A percentile compares a stretch with the other conserved stretches of the same genome.
These are phyloP conservation scores for Hippocampus zosterae DNA, from an alignment of 2,113 vertebrate species.

Conservation along the genomic window DNA sequence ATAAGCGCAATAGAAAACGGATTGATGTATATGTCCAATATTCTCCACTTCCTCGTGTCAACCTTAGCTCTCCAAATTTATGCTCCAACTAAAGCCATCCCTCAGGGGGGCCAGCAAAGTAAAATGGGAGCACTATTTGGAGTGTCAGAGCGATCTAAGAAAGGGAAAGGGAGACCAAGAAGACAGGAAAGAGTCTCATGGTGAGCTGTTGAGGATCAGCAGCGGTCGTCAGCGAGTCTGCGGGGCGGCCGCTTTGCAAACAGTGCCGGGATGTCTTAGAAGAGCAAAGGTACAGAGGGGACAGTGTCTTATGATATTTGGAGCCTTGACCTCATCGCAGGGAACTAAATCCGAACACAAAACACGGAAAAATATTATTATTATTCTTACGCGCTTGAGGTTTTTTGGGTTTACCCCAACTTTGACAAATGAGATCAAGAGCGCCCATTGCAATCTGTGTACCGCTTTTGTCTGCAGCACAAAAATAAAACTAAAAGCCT, in stretches of 20 bases:
- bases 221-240: slow-evolving; percentile 36
- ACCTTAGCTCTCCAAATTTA: slow-evolving; percentile 11
- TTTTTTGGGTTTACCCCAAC: no score
- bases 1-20: neutral
- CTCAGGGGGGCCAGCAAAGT: neutral
- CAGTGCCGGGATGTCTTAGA: slow-evolving; percentile 58
- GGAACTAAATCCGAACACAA: neutral
- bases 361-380: no score
- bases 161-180: slow-evolving; percentile 26
- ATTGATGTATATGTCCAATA: neutral
- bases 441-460: no score
- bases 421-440: no score
- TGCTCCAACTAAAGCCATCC: slow-evolving; percentile 17
- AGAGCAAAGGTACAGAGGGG: slow-evolving; percentile 43
- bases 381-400: no score
- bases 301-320: slow-evolving; percentile 38
- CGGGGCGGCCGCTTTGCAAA: slow-evolving; percentile 45
- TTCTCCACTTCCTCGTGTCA: neutral
- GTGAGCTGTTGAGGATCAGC: slow-evolving; percentile 26
- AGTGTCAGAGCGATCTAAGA: neutral
- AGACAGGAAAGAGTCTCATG: slow-evolving; percentile 22
- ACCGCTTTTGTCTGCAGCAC: no score
- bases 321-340: neutral
- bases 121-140: neutral
- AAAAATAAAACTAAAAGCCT: neutral